Base-by-base conservation (phyloP, 2,888 invertebrate species). In the Gastrophysa polygoni region DNA sequence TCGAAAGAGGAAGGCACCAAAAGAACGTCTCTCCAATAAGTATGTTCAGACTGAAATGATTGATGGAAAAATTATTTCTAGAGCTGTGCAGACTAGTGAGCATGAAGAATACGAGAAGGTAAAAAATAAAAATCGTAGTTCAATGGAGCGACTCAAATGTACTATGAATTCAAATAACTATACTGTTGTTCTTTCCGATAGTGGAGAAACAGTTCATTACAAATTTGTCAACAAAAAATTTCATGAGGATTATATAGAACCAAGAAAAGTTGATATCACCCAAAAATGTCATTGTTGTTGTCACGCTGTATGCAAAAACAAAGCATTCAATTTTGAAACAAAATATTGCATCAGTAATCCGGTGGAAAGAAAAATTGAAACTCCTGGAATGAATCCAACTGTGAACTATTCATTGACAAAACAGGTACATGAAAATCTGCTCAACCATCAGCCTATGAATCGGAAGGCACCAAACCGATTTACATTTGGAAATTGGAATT, bases 151-250 rank as follows among this genome's bases (percentile, higher is more conserved):
- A 10, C 20, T 14, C 8, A 38, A 50, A 14, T 16, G 11, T 14
- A 54, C 8, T n/a, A 46, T 38, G 47, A 11, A 6, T 16, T 10
- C 55, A 17, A 60, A 59, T 16, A 62, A 70, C 18, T 72, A 66
- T 48, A 73, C 73, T 20, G 60, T 73, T 20, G 49, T 71, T 16
- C 59, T 72, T 8, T 61, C 67, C 11, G 58, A 64, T 1, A 55
- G 50, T 20, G 51, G 38, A 16, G 60, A 61, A 43, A 56, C 29
- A 2, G 57, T 57, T 2, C 21, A 57, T n/a, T 71, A 66, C 54
- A 68, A 61, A 61, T 69, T 72, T 55, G 63, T 64, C 7, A 47
- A 28, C 17, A 62, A 61, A 49, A 61, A 57, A 20, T 29, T 61
- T 0, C 56, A 20, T n/a, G 8, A 11, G 6, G 2, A 5, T 10